These are phyloP conservation scores for Coracopsis vasa DNA, from an alignment of 2,113 vertebrate species.

Conservation along the genomic window DNA sequence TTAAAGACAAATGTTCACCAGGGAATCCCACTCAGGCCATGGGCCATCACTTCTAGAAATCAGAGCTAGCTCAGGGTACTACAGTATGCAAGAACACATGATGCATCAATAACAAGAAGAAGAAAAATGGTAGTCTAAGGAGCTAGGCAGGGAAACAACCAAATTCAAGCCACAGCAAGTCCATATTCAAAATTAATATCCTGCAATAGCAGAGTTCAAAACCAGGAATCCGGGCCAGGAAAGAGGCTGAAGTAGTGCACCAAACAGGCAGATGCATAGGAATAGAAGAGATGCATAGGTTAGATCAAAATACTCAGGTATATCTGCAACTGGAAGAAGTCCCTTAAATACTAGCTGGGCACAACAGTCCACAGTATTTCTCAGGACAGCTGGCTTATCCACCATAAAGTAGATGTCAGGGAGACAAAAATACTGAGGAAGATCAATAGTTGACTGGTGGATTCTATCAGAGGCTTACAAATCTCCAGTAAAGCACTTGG, in stretches of 20 bases:
- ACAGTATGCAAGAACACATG: background rate
- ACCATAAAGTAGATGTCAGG: background rate
- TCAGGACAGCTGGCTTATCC: background rate
- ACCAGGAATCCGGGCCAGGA: background rate
- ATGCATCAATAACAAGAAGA: background rate
- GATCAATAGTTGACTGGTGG: background rate
- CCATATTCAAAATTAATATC: background rate
- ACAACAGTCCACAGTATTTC: background rate
- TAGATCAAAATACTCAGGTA: background rate
- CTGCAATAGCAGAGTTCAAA: background rate
- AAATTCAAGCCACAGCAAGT: background rate
- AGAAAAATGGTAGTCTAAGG: background rate
- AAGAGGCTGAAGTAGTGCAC: background rate
- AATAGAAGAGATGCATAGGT: background rate
- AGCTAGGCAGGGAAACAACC: background rate
- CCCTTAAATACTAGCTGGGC: background rate
- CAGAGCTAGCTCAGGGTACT: background rate
- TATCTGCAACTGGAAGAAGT: background rate
- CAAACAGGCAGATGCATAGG: background rate
- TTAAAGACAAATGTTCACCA: background rate
- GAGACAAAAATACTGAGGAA: background rate
- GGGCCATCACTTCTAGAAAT: background rate
- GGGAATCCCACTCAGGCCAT: background rate
- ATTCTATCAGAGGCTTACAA: background rate
- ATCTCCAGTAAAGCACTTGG: background rate